Base-by-base conservation (phyloP, 2,888 invertebrate genomes). In the Neoitamus cyanurus region DNA sequence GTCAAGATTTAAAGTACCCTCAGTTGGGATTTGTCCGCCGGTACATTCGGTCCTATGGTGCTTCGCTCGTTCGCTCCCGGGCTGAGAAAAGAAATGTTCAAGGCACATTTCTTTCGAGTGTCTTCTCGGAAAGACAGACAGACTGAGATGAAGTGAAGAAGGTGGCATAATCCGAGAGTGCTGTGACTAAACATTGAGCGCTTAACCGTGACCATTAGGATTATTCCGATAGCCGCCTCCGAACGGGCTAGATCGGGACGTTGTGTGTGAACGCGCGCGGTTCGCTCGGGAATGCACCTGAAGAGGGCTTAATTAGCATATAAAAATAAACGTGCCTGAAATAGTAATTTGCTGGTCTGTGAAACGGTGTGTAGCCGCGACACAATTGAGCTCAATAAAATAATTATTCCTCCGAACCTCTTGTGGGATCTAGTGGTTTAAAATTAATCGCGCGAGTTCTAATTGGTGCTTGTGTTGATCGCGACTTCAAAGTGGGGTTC, bases 1-100 rank as follows among this genome's bases (percentile, higher is more conserved):
- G 58, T 58, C 48, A 80, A 58, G 58, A 58, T 80, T 80, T 11
- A 58, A 80, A 80, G 58, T 80, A 46, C 77, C 58, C 58, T 80
- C 80, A 80, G 80, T 80, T 68, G 80, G 80, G 80, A 80, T 34
- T 80, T 68, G 80, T 30, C 68, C 68, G 80, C 80, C 80, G 80
- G 80, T 31, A 48, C 15, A 68, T 58, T 15, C 15, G 58, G 80
- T 58, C 30, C 15, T 34, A 31, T 34, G 42, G n/a, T 25, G 13
- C 37, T 28, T 77, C 30, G 28, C 25, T 70, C 31, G 31, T 70
- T 70, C 15, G 70, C 11, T 70, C 3, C 20, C 9, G 58, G 15
- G 9, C 15, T 30, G 34, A 7, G n/a, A 30, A 34, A 70, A 70
- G 70, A 34, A 70, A 70, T 70, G 70, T 31, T 70, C n/a, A 25